These are phyloP conservation scores for Apaloderma vittatum DNA, from an alignment of 2,113 vertebrate species.

Conservation along the genomic window DNA sequence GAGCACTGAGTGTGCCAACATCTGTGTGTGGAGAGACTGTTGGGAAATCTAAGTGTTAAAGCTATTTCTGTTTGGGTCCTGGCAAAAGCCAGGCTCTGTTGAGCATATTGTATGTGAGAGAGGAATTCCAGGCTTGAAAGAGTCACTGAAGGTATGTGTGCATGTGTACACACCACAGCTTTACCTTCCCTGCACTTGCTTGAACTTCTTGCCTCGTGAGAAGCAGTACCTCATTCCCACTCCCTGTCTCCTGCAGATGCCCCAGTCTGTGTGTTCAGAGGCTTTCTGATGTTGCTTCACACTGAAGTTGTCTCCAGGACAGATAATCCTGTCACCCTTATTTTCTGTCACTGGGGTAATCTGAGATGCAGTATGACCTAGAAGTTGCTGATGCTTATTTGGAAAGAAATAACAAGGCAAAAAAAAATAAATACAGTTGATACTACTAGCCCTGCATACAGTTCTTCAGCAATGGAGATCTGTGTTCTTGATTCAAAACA, in stretches of 20 bases:
- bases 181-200: not conserved
- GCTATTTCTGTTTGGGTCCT: not conserved
- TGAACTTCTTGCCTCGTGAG: not conserved
- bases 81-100: not conserved
- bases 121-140: not conserved
- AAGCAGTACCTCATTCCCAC: not conserved
- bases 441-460: not conserved
- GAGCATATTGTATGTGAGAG: not conserved
- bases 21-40: not conserved
- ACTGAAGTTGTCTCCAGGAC: not conserved
- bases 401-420: not conserved
- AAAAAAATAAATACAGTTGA: not conserved
- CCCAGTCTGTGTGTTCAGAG: not conserved
- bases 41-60: not conserved
- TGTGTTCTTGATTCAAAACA: not conserved
- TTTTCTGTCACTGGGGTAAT: not conserved
- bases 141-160: not conserved
- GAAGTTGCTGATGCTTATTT: not conserved
- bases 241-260: not conserved
- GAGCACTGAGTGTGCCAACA: not conserved
- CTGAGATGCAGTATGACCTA: not conserved
- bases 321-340: not conserved
- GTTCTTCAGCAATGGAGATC: not conserved
- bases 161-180: not conserved
- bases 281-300: not conserved